Conservation (phyloP, 2,113 vertebrate species). For the Gambusia holbrooki region DNA sequence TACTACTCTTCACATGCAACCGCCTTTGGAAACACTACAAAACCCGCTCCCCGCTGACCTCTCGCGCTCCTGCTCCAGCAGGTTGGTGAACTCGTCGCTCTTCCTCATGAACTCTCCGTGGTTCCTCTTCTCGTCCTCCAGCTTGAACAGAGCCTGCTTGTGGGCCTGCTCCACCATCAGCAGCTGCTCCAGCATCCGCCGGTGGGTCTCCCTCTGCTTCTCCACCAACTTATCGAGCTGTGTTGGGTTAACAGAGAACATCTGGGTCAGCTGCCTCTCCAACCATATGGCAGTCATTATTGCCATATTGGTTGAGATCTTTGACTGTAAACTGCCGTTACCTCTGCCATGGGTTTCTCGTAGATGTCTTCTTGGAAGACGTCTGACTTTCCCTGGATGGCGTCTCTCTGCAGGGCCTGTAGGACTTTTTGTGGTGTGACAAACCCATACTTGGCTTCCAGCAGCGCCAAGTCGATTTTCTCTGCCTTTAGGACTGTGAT, state of each 20-base stretch:
- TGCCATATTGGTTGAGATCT: neutral
- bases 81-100: slow-evolving; percentile 92
- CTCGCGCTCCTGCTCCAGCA: slow-evolving; percentile 94
- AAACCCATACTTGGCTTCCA: slow-evolving; percentile 96
- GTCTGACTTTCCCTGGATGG: slow-evolving; percentile 86
- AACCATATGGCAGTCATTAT: too few relatives aligned
- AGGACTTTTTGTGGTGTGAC: slow-evolving; percentile 92
- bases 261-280: slow-evolving; percentile 2
- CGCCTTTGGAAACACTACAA: neutral
- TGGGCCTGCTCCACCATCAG: slow-evolving; percentile 92
- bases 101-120: slow-evolving; percentile 93
- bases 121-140: slow-evolving; percentile 94
- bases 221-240: slow-evolving; percentile 94
- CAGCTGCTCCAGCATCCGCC: slow-evolving; percentile 92
- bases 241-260: neutral
- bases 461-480: slow-evolving; percentile 92
- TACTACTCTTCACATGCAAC: neutral
- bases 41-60: slow-evolving; percentile 82
- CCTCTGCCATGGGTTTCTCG: slow-evolving; percentile 94
- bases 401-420: slow-evolving; percentile 93
- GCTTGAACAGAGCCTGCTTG: slow-evolving; percentile 86
- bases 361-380: slow-evolving; percentile 91
- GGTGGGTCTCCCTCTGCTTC: slow-evolving; percentile 91
- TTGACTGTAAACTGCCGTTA: slow-evolving; percentile 58
- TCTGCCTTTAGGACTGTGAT: slow-evolving; percentile 95